Evolutionary conservation across 1,140 invertebrate species (phyloP).

Genomic region (Temnothorax nylanderi): DNA sequence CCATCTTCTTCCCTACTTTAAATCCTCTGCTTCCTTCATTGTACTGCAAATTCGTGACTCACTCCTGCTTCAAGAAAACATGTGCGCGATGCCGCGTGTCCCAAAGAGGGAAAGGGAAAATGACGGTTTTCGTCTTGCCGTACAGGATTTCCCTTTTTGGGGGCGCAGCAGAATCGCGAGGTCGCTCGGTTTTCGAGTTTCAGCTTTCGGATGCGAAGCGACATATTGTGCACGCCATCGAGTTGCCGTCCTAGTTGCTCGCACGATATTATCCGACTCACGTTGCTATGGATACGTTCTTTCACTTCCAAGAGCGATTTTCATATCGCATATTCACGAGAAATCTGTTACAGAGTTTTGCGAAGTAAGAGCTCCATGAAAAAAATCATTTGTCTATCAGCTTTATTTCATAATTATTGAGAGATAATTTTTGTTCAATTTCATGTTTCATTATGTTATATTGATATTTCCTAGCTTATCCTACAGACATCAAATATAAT

Average conservation of each 20-base stretch:
- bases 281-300: constrained; percentile 59
- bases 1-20: neutral
- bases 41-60: constrained; percentile 63
- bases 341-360: constrained; percentile 3
- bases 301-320: constrained; percentile 51
- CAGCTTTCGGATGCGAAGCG: constrained; percentile 37
- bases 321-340: constrained; percentile 36
- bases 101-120: neutral
- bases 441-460: neutral
- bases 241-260: constrained; percentile 18
- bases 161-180: neutral
- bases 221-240: constrained; percentile 45
- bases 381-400: constrained; percentile 5
- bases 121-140: constrained; percentile 38
- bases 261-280: constrained; percentile 39
- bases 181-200: constrained; percentile 39
- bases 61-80: neutral
- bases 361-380: neutral
- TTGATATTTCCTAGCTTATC: neutral
- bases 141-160: constrained; percentile 59
- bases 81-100: neutral
- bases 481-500: neutral
- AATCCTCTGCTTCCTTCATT: constrained; percentile 53
- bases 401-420: constrained; percentile 3
- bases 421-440: neutral